These are phyloP conservation scores for Helogale parvula DNA, from an alignment of 2,113 vertebrate species.

Conservation along the genomic window DNA sequence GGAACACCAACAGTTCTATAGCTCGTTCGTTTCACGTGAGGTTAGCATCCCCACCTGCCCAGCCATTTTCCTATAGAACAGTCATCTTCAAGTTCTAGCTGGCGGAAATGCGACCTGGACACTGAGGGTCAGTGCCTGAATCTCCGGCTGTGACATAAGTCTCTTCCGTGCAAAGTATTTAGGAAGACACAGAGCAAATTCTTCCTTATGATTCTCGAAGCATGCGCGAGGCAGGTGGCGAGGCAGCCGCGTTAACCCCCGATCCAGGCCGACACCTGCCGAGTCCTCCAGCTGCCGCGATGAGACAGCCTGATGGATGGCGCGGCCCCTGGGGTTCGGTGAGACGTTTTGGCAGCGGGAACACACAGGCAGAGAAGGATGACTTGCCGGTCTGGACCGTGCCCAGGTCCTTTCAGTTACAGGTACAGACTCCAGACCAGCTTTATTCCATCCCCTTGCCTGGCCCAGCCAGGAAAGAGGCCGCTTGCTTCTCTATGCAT, in stretches of 20 bases:
- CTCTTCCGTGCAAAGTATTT: neutral
- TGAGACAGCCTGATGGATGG: neutral
- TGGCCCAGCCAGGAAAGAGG: neutral
- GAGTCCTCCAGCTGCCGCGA: neutral
- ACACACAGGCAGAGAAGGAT: neutral
- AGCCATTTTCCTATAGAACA: neutral
- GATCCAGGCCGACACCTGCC: neutral
- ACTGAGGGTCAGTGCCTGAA: neutral
- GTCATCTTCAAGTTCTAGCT: neutral
- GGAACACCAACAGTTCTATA: neutral
- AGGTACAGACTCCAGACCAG: neutral
- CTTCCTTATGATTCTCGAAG: neutral
- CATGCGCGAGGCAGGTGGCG: neutral
- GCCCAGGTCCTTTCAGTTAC: neutral
- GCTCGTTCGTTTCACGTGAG: neutral
- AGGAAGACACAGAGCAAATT: neutral
- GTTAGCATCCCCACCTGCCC: neutral
- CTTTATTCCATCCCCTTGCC: neutral
- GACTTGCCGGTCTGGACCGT: neutral
- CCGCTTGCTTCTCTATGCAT: neutral
- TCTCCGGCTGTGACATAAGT: neutral
- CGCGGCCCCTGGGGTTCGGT: neutral
- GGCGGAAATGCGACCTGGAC: neutral
- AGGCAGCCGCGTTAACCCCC: neutral
- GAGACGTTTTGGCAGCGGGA: neutral